phyloP scores from a whole-genome alignment of 2,888 invertebrate species.

The Clepsis dumicolana region DNA sequence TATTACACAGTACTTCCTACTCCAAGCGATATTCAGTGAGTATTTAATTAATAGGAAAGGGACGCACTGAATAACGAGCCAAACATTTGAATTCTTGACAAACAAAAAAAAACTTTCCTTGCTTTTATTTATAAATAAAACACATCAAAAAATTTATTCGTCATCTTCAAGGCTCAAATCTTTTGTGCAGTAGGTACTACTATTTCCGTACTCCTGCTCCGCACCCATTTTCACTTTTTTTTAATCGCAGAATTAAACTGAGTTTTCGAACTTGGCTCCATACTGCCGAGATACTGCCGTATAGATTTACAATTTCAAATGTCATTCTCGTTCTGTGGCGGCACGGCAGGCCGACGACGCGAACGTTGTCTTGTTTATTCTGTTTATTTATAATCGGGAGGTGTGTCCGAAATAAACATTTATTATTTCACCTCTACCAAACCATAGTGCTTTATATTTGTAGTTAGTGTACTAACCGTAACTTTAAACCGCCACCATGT shows the following conservation, averaged over 20 bases:
- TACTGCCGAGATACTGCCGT: slow-evolving; percentile 17
- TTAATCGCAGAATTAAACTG: neutral
- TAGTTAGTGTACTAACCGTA: neutral
- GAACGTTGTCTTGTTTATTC: slow-evolving; percentile 27
- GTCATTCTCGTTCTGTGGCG: slow-evolving; percentile 39
- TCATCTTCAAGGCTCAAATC: too few relatives aligned
- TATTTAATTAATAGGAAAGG: too few relatives aligned
- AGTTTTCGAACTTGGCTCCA: slow-evolving; percentile 32
- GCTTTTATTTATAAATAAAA: too few relatives aligned
- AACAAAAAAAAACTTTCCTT: too few relatives aligned
- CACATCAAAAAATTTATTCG: too few relatives aligned
- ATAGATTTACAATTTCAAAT: slow-evolving; percentile 38
- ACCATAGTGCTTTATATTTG: neutral
- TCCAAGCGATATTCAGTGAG: too few relatives aligned
- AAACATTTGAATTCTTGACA: too few relatives aligned
- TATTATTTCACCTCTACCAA: slow-evolving; percentile 22
- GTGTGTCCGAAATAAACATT: slow-evolving; percentile 36
- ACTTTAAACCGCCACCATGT: slow-evolving; percentile 56
- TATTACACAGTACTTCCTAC: too few relatives aligned
- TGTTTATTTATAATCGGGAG: slow-evolving; percentile 40
- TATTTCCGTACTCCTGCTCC: too few relatives aligned
- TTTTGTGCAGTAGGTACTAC: too few relatives aligned
- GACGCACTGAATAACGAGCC: too few relatives aligned
- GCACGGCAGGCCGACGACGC: slow-evolving; percentile 30
- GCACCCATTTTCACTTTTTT: neutral